phyloP scores from a whole-genome alignment of 2,797 vertebrate species.

The Mus caroli region DNA sequence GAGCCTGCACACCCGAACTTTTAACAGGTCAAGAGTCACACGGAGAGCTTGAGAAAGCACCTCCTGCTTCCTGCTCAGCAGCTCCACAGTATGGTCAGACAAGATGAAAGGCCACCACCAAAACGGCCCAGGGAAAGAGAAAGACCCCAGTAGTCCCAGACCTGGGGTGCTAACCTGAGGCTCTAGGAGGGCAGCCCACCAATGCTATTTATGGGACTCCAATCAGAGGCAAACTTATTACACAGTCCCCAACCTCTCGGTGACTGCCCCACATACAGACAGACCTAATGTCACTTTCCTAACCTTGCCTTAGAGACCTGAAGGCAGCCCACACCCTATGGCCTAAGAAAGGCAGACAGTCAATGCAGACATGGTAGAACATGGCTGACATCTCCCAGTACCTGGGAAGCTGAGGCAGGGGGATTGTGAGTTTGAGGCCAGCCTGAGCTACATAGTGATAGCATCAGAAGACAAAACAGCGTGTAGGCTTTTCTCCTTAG shows the following conservation, averaged over 20 bases:
- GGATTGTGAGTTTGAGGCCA: background rate
- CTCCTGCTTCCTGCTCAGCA: background rate
- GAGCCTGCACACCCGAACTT: accelerated
- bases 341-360: background rate
- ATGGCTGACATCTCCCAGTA: background rate
- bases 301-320: background rate
- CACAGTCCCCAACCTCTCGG: background rate
- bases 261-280: background rate
- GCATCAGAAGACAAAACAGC: background rate
- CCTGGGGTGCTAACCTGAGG: background rate
- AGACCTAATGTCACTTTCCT: background rate
- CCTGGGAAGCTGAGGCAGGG: background rate
- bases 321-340: background rate
- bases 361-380: background rate
- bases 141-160: background rate
- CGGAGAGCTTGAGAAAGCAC: background rate
- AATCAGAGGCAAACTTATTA: background rate
- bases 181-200: background rate
- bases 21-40: accelerated
- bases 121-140: too few species aligned
- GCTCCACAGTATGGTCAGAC: accelerated
- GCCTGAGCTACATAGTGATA: background rate
- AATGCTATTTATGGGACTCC: background rate
- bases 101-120: background rate
- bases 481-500: background rate